Evolutionary conservation across 2,797 vertebrate genomes (phyloP).

Genomic region (Apogon hyalosoma): DNA sequence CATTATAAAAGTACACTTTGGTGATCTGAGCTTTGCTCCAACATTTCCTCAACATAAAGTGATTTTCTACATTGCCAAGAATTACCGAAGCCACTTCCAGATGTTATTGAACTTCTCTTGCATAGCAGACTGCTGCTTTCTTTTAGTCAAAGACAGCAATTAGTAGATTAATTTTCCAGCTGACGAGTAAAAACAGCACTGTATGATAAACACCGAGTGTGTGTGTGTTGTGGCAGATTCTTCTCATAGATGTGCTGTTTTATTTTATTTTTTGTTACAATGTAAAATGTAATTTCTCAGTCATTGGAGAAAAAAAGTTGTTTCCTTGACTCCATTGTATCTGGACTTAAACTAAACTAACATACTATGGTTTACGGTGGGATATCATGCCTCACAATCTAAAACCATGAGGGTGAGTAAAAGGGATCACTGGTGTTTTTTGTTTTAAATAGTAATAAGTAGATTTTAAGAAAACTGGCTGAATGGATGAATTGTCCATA

Average conservation of each 20-base stretch:
- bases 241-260: conserved; percentile 18
- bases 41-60: background rate
- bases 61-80: background rate
- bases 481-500: conserved; percentile 3
- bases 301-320: background rate
- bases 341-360: too few species aligned
- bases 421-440: background rate
- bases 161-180: background rate
- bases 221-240: conserved; percentile 1
- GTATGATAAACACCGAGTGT: conserved; percentile 2
- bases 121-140: background rate
- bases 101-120: background rate
- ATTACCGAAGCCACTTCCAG: conserved; percentile 7
- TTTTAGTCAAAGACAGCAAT: background rate
- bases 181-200: background rate
- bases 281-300: background rate
- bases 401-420: background rate
- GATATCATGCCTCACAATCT: background rate
- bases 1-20: background rate
- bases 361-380: background rate
- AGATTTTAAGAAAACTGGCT: conserved; percentile 3
- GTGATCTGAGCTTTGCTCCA: background rate
- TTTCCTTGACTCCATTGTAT: too few species aligned
- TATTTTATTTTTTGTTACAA: background rate
- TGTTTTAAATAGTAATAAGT: background rate